Conservation (phyloP, 2,113 vertebrate genomes). For the Lampris incognitus region DNA sequence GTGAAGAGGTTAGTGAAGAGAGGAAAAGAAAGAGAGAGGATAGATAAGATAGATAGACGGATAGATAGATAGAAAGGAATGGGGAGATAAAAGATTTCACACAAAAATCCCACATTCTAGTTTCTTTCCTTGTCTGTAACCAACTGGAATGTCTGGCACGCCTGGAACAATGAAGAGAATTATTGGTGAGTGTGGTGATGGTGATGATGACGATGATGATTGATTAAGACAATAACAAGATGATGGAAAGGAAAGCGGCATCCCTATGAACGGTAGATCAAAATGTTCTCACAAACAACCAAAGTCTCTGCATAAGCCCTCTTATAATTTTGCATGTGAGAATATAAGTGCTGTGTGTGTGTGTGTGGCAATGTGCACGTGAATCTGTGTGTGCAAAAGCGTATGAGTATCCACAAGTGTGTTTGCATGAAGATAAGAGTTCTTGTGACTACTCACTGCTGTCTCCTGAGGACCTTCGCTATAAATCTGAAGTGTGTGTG, state of each 20-base stretch:
- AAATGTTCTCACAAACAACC: constrained; percentile 25
- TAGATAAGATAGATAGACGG: constrained; percentile 19
- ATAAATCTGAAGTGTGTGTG: constrained; percentile 25
- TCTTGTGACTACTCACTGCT: constrained; percentile 40
- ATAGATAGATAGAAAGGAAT: background rate
- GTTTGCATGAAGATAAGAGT: constrained; percentile 50
- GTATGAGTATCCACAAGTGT: constrained; percentile 34
- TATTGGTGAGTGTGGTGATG: background rate
- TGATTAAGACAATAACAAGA: constrained; percentile 21
- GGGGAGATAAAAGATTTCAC: background rate
- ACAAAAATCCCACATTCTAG: constrained; percentile 60
- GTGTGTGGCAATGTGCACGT: constrained; percentile 21
- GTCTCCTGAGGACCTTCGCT: constrained; percentile 45
- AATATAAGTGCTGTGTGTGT: constrained; percentile 14
- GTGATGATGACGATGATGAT: constrained; percentile 57
- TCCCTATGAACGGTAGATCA: constrained; percentile 26
- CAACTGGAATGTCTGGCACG: constrained; percentile 52
- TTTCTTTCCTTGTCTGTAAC: constrained; percentile 61
- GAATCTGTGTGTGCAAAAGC: constrained; percentile 22
- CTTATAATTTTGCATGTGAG: background rate
- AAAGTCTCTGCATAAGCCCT: background rate
- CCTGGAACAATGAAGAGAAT: constrained; percentile 59
- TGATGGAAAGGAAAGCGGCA: constrained; percentile 38
- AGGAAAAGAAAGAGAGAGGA: background rate
- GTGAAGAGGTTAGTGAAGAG: constrained; percentile 17